Evolutionary conservation across 2,113 vertebrate species (phyloP), one percentile per base, ranked within the genome.

Genomic region (Boleophthalmus pectinirostris): DNA sequence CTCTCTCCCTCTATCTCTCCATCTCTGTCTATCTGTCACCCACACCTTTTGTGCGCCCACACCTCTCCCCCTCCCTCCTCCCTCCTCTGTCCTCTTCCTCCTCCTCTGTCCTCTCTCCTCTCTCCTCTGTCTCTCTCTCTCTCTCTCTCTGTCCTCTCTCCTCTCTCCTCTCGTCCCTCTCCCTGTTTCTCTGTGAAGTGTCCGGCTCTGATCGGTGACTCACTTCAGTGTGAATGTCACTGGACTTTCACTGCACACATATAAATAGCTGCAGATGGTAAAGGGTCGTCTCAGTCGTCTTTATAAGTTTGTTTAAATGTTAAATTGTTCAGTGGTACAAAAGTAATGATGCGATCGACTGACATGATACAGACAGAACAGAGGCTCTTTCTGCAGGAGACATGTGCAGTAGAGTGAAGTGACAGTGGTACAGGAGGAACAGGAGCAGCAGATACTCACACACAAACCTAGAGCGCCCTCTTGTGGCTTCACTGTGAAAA

Each of bases 221-320:
- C 58, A 61, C 58, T 33, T 25, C 14, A 29, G 25, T 23, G 21
- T 61, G 58, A 61, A 61, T 61, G 58, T 61, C 58, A 61, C 14
- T 61, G 58, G 10, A 16, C 58, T 33, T 61, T 29, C 14, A 23
- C 58, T 60, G 24, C 58, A 60, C 57, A 29, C 1, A 29, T 23
- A 8, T 33, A 61, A 61, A 61, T 61, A 61, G 51, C 16, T 20
- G 16, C 18, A 53, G 7, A n/a, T 51, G 9, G 47, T n/a, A n/a
- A n/a, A n/a, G n/a, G n/a, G n/a, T n/a, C n/a, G n/a, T n/a, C n/a
- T n/a, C n/a, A n/a, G n/a, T n/a, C n/a, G n/a, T n/a, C n/a, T n/a
- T n/a, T n/a, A n/a, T n/a, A n/a, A n/a, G n/a, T n/a, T n/a, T n/a
- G n/a, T n/a, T n/a, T n/a, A n/a, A n/a, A n/a, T n/a, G n/a, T n/a